Percentiles rank a stretch among this genome's conserved stretches.
These are phyloP conservation scores for Diachasmimorpha longicaudata DNA, from an alignment of 1,140 invertebrate species.

Conservation along the genomic window DNA sequence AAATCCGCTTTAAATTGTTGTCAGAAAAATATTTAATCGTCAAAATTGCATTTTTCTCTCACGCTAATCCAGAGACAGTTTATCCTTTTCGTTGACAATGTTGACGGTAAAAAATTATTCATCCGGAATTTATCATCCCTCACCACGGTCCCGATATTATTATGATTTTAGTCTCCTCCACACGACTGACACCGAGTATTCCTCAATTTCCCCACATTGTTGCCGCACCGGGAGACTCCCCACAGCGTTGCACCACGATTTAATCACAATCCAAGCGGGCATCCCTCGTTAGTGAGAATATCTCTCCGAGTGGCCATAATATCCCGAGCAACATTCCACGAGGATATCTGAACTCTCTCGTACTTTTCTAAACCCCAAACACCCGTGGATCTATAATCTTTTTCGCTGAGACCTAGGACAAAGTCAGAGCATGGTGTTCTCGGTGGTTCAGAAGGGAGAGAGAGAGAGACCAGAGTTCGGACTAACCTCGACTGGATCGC, in stretches of 20 bases:
- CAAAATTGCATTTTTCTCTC: too few relatives aligned
- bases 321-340: conserved; percentile 51
- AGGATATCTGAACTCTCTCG: background rate
- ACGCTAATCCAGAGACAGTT: too few relatives aligned
- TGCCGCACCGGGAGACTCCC: conserved; percentile 43
- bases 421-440: background rate
- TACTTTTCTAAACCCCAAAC: background rate
- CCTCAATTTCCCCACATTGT: conserved; percentile 51
- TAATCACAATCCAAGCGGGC: conserved; percentile 54
- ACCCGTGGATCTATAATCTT: conserved; percentile 43
- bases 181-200: conserved; percentile 35
- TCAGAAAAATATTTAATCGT: too few relatives aligned
- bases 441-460: conserved; percentile 16
- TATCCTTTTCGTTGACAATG: too few relatives aligned
- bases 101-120: too few relatives aligned
- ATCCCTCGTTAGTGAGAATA: conserved; percentile 57
- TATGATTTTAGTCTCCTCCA: background rate
- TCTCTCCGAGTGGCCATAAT: conserved; percentile 48
- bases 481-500: conserved; percentile 22
- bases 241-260: conserved; percentile 51
- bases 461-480: background rate
- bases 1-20: too few relatives aligned
- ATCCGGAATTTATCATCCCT: too few relatives aligned
- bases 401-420: conserved; percentile 30
- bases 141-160: background rate